A percentile compares a stretch with the other conserved stretches of the same genome.
Evolutionary conservation across 2,113 vertebrate species (phyloP).

Genomic region (Solea senegalensis): DNA sequence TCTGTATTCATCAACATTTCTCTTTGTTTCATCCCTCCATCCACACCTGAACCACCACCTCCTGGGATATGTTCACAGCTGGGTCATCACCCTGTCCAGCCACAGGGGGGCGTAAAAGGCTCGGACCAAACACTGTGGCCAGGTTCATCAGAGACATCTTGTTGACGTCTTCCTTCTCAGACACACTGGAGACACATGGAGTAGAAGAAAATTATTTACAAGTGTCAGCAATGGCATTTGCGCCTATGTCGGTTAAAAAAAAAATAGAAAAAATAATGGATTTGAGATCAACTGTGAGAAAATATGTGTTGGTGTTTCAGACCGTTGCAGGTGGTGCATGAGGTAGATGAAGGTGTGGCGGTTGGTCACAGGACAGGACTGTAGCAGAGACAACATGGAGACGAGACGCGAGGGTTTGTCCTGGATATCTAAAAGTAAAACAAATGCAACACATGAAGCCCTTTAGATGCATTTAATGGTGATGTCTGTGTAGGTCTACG

Average conservation of each 20-base stretch:
- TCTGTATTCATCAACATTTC: background rate
- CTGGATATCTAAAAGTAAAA: slow-evolving; percentile 60
- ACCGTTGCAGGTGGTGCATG: slow-evolving; percentile 79
- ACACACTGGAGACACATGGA: slow-evolving; percentile 58
- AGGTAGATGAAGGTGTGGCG: slow-evolving; percentile 80
- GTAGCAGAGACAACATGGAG: slow-evolving; percentile 71
- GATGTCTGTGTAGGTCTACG: no score
- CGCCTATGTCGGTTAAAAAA: no score
- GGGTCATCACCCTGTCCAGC: slow-evolving; percentile 35
- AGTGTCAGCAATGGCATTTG: no score
- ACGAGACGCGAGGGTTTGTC: slow-evolving; percentile 55
- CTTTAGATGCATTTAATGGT: no score
- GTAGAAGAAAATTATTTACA: background rate
- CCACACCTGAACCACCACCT: slow-evolving; percentile 80
- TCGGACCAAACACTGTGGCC: slow-evolving; percentile 82
- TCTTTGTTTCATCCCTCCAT: background rate
- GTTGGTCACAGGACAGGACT: slow-evolving; percentile 72
- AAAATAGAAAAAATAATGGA: no score
- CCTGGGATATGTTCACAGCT: slow-evolving; percentile 76
- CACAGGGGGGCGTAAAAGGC: slow-evolving; percentile 76
- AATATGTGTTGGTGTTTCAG: background rate
- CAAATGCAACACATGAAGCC: background rate
- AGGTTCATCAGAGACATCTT: slow-evolving; percentile 81
- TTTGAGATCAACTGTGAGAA: no score
- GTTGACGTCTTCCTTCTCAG: slow-evolving; percentile 72